A percentile compares a stretch with the other conserved stretches of the same genome.
phyloP scores from a whole-genome alignment of 23 tunicate genomes.

The Halocynthia roretzi region DNA sequence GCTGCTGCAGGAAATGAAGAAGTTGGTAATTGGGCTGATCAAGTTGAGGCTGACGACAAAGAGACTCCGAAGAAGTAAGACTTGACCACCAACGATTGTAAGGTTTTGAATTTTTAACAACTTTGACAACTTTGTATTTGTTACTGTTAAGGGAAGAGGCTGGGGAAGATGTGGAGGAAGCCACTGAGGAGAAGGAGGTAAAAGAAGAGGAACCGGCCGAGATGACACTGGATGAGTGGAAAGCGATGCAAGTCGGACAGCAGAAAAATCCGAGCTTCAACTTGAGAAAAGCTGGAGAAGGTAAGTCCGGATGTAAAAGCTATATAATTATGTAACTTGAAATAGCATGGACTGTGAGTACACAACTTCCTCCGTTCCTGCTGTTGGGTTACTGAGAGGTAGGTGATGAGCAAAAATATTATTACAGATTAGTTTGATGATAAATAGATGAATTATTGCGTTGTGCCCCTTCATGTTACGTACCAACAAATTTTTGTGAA shows the following conservation, averaged over 20 bases:
- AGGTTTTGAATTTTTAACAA: too few species aligned
- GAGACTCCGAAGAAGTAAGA: constrained; percentile 6
- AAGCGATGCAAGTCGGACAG: constrained; percentile 32
- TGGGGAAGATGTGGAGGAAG: constrained; percentile 19
- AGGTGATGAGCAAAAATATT: too few species aligned
- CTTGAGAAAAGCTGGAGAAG: constrained; percentile 77
- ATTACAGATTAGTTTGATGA: too few species aligned
- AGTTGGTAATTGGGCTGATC: constrained; percentile 59
- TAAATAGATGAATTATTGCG: too few species aligned
- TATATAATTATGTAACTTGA: background rate
- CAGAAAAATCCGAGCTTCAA: constrained; percentile 56
- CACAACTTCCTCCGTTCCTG: background rate
- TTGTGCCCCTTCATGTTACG: too few species aligned
- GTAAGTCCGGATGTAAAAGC: constrained; percentile 6
- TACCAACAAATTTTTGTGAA: too few species aligned
- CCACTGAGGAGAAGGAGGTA: constrained; percentile 24
- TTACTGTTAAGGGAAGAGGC: constrained; percentile 16
- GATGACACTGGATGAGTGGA: constrained; percentile 91
- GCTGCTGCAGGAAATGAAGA: constrained; percentile 24
- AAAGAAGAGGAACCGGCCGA: constrained; percentile 47
- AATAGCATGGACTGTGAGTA: background rate
- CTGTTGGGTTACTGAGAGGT: too few species aligned
- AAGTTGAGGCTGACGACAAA: constrained; percentile 46
- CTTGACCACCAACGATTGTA: background rate
- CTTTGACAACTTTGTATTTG: background rate